These are phyloP conservation scores for Drosophila kambysellisi DNA, from an alignment of 2,888 invertebrate genomes.

Conservation along the genomic window DNA sequence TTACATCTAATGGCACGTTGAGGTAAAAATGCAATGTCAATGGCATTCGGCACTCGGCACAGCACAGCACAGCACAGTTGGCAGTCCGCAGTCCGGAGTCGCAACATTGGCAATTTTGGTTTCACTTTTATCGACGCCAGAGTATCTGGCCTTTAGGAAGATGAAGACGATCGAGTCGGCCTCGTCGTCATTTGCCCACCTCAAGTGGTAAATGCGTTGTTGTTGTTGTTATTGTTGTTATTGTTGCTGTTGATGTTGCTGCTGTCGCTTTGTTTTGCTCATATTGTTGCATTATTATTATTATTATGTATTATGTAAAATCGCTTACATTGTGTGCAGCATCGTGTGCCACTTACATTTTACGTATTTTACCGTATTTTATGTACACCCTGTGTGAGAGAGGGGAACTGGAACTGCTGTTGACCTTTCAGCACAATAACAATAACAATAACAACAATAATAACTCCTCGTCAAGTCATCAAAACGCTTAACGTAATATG, in stretches of 20 bases:
- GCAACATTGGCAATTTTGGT: slow-evolving; percentile 73
- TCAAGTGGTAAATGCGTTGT: slow-evolving; percentile 68
- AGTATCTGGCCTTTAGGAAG: slow-evolving; percentile 62
- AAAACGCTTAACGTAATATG: slow-evolving; percentile 50
- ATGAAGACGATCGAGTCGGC: slow-evolving; percentile 62
- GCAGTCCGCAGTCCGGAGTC: slow-evolving; percentile 17
- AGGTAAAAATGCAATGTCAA: slow-evolving; percentile 82
- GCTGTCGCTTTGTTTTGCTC: slow-evolving; percentile 52
- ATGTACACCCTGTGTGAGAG: neutral
- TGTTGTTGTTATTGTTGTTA: slow-evolving; percentile 33
- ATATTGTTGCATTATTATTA: slow-evolving; percentile 70
- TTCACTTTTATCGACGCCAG: slow-evolving; percentile 81
- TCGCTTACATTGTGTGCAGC: slow-evolving; percentile 69
- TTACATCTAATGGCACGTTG: slow-evolving; percentile 71
- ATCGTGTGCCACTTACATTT: slow-evolving; percentile 71
- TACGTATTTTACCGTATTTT: slow-evolving; percentile 31
- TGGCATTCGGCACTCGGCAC: slow-evolving; percentile 65
- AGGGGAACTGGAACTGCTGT: slow-evolving; percentile 60
- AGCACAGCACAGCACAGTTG: slow-evolving; percentile 8
- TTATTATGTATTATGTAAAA: slow-evolving; percentile 70
- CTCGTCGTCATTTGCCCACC: slow-evolving; percentile 53
- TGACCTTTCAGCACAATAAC: slow-evolving; percentile 65
- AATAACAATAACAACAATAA: slow-evolving; percentile 41
- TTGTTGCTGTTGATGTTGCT: slow-evolving; percentile 30
- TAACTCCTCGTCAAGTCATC: slow-evolving; percentile 26